A percentile compares a stretch with the other conserved stretches of the same genome.
Conservation (phyloP, 2,797 vertebrate genomes). For the Synanceia verrucosa region DNA sequence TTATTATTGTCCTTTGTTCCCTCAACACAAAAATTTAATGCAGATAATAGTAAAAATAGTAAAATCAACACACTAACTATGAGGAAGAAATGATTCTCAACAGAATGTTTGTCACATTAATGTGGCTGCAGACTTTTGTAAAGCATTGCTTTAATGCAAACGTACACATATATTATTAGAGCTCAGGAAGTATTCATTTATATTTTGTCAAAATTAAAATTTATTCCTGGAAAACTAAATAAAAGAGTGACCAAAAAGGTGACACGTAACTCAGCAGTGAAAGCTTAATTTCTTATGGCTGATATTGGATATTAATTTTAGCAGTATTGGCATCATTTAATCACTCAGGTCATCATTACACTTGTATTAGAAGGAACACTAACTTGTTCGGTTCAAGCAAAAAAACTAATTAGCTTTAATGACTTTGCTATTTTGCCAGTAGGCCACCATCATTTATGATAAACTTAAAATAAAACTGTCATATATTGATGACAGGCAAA, state of each 20-base stretch:
- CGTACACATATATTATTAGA: background rate
- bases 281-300: background rate
- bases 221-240: background rate
- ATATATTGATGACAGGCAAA: background rate
- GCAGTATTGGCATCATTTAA: background rate
- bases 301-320: background rate
- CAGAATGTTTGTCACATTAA: background rate
- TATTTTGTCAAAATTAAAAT: background rate
- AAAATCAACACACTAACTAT: background rate
- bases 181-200: background rate
- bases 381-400: background rate
- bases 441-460: constrained; percentile 9
- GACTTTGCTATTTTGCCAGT: background rate
- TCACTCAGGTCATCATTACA: background rate
- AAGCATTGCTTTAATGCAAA: background rate
- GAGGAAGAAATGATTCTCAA: background rate
- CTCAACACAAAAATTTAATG: background rate
- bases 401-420: constrained; percentile 21
- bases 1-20: background rate
- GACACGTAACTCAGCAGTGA: background rate
- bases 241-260: background rate
- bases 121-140: background rate
- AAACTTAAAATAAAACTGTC: background rate
- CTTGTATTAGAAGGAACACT: background rate
- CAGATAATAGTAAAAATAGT: background rate